These are phyloP conservation scores for Anhinga rufa DNA, from an alignment of 2,113 vertebrate species.

Conservation along the genomic window DNA sequence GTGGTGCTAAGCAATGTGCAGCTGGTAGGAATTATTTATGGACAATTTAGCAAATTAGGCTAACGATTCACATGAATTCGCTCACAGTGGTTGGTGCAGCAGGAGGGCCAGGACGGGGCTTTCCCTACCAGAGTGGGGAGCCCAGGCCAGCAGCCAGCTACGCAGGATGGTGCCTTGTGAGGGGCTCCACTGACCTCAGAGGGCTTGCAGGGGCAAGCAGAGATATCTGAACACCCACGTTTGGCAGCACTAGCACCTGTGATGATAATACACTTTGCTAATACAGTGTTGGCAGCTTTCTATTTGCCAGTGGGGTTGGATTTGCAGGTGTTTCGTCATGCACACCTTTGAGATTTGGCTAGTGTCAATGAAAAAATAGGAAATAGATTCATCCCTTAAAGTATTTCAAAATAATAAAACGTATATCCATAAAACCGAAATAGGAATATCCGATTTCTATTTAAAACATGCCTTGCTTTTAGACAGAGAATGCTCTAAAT, in stretches of 20 bases:
- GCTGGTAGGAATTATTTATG: not conserved
- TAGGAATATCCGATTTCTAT: not conserved
- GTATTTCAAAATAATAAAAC: not conserved
- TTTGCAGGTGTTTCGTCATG: not conserved
- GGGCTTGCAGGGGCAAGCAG: not conserved
- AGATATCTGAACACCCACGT: not conserved
- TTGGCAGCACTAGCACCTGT: not conserved
- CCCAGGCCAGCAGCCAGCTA: not conserved
- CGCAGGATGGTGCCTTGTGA: not conserved
- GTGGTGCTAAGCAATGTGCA: not conserved
- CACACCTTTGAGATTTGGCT: not conserved
- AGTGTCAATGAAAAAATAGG: not conserved
- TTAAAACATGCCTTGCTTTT: not conserved
- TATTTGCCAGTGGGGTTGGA: not conserved
- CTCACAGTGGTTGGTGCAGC: not conserved
- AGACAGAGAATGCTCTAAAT: not conserved
- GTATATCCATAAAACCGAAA: not conserved
- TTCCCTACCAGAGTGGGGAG: not conserved
- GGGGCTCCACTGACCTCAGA: accelerated
- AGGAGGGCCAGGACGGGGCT: not conserved
- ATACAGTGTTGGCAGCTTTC: not conserved
- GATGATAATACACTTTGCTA: not conserved
- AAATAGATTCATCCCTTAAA: not conserved
- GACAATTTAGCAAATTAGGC: conserved; percentile 23
- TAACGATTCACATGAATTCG: not conserved